A percentile compares a stretch with the other conserved stretches of the same genome.
These are phyloP conservation scores for Xenopus laevis DNA, from an alignment of 2,113 vertebrate species.

Conservation along the genomic window DNA sequence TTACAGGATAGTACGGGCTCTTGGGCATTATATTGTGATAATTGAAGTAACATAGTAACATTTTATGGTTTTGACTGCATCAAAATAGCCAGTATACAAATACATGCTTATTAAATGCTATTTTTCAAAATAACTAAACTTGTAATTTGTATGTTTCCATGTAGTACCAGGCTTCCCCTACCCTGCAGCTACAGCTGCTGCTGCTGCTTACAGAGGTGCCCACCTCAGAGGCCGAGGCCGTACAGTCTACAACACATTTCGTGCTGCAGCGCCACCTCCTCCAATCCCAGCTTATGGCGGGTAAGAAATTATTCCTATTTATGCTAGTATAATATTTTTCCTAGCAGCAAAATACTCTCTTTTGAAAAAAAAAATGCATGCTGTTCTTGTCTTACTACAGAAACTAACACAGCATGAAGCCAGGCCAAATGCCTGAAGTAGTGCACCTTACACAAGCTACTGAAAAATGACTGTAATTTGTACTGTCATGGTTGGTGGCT, in stretches of 20 bases:
- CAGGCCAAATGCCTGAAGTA: slow-evolving; percentile 53
- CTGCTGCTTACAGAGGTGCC: slow-evolving; percentile 88
- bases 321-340: slow-evolving; percentile 3
- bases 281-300: slow-evolving; percentile 93
- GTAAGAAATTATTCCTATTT: slow-evolving; percentile 66
- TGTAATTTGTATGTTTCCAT: not conserved
- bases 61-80: too few relatives aligned
- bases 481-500: slow-evolving; percentile 72
- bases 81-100: too few relatives aligned
- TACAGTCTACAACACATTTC: slow-evolving; percentile 91
- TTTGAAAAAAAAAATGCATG: slow-evolving; percentile 53
- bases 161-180: slow-evolving; percentile 93
- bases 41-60: too few relatives aligned
- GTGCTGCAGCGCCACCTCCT: slow-evolving; percentile 85
- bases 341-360: slow-evolving; percentile 14
- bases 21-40: too few relatives aligned
- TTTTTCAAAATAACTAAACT: too few relatives aligned
- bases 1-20: too few relatives aligned
- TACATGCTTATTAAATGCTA: too few relatives aligned
- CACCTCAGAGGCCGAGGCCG: slow-evolving; percentile 89
- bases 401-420: slow-evolving; percentile 59
- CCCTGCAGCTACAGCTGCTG: slow-evolving; percentile 81
- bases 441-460: slow-evolving; percentile 64
- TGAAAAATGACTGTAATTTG: slow-evolving; percentile 79
- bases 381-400: slow-evolving; percentile 50